A percentile compares a stretch with the other conserved stretches of the same genome.
These are phyloP conservation scores for Porites divaricata DNA, from an alignment of 92 coral and sea anemone genomes.

Conservation along the genomic window DNA sequence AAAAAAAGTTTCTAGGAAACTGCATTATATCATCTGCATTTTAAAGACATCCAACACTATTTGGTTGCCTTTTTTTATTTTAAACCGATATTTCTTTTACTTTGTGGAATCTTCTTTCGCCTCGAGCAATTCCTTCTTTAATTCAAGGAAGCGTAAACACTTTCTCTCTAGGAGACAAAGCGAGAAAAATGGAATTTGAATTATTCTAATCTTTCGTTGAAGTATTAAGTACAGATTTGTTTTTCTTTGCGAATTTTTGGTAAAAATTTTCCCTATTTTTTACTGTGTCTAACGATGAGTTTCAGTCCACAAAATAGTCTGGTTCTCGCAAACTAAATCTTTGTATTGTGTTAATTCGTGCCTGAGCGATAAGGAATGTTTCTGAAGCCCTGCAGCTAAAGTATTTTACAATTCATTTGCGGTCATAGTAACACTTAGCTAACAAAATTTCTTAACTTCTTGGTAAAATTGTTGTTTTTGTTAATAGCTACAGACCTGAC, in stretches of 20 bases:
- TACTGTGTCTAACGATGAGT: too few species aligned
- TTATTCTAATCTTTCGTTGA: not conserved
- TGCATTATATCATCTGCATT: not conserved
- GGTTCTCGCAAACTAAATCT: not conserved
- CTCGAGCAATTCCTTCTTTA: not conserved
- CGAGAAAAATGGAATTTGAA: slow-evolving; percentile 23
- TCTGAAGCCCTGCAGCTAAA: not conserved
- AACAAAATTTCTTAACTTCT: not conserved
- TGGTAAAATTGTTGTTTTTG: not conserved
- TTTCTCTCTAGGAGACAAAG: slow-evolving; percentile 25
- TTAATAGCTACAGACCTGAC: not conserved
- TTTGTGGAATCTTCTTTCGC: not conserved
- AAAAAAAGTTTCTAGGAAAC: slow-evolving; percentile 6
- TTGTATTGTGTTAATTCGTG: too few species aligned
- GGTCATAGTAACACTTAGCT: not conserved
- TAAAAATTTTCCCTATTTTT: too few species aligned
- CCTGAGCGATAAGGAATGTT: too few species aligned
- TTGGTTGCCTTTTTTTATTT: not conserved
- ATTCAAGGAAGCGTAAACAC: not conserved
- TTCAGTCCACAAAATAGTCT: not conserved
- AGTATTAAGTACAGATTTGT: not conserved
- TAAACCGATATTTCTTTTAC: not conserved
- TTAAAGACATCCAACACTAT: not conserved
- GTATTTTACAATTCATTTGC: not conserved
- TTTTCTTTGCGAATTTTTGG: not conserved